phyloP scores from a whole-genome alignment of 1,140 invertebrate species.

The Schlechtendalia chinensis region DNA sequence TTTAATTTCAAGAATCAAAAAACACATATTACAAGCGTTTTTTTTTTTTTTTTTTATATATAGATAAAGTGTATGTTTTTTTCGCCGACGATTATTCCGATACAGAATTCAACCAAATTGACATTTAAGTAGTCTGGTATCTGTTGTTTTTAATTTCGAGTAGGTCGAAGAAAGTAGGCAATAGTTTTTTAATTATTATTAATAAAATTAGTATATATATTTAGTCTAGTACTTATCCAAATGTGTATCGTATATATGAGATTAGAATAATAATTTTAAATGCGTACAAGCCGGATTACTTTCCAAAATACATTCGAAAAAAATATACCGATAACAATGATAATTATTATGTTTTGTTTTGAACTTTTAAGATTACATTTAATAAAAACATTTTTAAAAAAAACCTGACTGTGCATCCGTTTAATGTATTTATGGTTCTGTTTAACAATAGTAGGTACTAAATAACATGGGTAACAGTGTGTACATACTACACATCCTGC shows the following conservation, averaged over 20 bases:
- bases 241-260: not conserved
- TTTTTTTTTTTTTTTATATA: too few relatives aligned
- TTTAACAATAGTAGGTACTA: not conserved
- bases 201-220: not conserved
- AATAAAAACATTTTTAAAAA: not conserved
- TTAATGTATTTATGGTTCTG: not conserved
- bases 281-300: not conserved
- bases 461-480: too few relatives aligned
- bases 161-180: not conserved
- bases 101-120: slow-evolving; percentile 1
- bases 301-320: not conserved
- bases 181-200: too few relatives aligned
- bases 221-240: not conserved
- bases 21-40: slow-evolving; percentile 26
- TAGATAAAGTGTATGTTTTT: not conserved
- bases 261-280: not conserved
- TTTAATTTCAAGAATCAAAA: slow-evolving; percentile 35
- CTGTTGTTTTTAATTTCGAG: not conserved
- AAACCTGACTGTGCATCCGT: not conserved
- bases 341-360: not conserved
- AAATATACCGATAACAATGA: not conserved
- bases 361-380: not conserved
- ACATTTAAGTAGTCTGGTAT: not conserved
- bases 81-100: not conserved
- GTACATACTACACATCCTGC: not conserved